A percentile compares a stretch with the other conserved stretches of the same genome.
These are phyloP conservation scores for Melipona beecheii DNA, from an alignment of 2,888 invertebrate species.

Conservation along the genomic window DNA sequence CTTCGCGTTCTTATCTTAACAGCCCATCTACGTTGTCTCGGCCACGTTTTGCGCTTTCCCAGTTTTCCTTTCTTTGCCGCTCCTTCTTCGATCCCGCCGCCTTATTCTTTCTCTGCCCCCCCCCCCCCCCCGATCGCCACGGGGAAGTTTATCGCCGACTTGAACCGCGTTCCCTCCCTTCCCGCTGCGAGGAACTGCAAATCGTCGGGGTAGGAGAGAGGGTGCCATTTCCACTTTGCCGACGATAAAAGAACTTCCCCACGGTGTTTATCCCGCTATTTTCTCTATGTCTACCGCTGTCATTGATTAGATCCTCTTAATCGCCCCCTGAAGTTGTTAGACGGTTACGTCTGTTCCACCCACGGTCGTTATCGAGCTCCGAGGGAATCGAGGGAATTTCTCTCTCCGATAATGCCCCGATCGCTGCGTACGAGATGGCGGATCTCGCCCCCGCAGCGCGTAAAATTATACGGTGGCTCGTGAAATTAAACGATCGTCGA, in stretches of 20 bases:
- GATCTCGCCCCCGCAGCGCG: too few species aligned
- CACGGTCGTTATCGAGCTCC: constrained; percentile 21
- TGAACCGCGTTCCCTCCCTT: constrained; percentile 59
- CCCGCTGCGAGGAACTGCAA: constrained; percentile 31
- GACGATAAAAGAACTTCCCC: constrained; percentile 63
- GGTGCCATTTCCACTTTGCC: constrained; percentile 57
- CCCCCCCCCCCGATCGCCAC: constrained; percentile 33
- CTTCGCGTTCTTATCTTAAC: constrained; percentile 79
- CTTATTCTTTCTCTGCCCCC: neutral
- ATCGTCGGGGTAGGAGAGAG: constrained; percentile 3
- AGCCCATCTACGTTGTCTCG: constrained; percentile 82
- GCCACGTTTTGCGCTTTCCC: constrained; percentile 65
- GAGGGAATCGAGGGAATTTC: neutral
- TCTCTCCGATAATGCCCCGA: constrained; percentile 15
- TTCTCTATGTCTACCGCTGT: constrained; percentile 49
- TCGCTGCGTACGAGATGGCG: neutral
- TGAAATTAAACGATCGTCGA: too few species aligned
- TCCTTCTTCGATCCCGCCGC: constrained; percentile 18
- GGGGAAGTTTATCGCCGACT: constrained; percentile 74
- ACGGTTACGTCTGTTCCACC: neutral
- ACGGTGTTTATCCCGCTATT: constrained; percentile 55
- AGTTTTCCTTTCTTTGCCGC: constrained; percentile 41
- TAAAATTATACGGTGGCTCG: too few species aligned
- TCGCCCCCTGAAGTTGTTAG: constrained; percentile 20
- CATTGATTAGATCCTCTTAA: constrained; percentile 62